Evolutionary conservation across 2,113 vertebrate genomes (phyloP), one percentile per base, ranked within the genome.

Genomic region (Ochotona princeps): DNA sequence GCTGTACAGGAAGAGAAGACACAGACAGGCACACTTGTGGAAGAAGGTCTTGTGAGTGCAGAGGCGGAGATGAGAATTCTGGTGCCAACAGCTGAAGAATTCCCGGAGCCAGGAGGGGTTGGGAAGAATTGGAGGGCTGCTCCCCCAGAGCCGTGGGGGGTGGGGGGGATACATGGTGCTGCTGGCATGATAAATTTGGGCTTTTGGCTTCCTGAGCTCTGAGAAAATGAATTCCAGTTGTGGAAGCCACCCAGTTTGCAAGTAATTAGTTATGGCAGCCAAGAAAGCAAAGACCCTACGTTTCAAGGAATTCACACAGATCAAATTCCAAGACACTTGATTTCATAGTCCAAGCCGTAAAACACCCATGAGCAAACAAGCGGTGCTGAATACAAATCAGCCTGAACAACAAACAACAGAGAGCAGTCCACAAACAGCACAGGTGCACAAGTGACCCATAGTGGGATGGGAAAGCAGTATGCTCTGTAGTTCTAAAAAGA

Each of bases 291-390:
- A 72, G 23, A 60, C 21, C 88, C n/a, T 14, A 69, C 38, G 8
- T 74, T 67, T 75, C 38, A 84, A 80, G 81, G 54, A 74, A 60
- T 61, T 30, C 23, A 51, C 11, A 84, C 32, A 74, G 21, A 61
- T 28, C 78, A 57, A 78, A 79, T 60, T 83, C 57, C 49, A 88
- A 84, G 61, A n/a, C 49, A 69, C 49, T 61, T 54, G 26, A 69
- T 54, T 91, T 93, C 72, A 63, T 35, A 73, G 44, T 32, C 35
- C 11, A 73, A 90, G 49, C 72, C 38, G 79, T 73, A 88, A 83
- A 78, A 28, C 20, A 69, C 54, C 54, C 60, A 57, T 2, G 32
- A 66, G 28, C 18, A 69, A 80, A 69, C 61, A 93, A 35, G 11
- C 13, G 35, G 25, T 8, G 10, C 6, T 44, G 69, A 84, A 28